Conservation (phyloP, 1,140 invertebrate genomes). For the Zaprionus lachaisei region DNA sequence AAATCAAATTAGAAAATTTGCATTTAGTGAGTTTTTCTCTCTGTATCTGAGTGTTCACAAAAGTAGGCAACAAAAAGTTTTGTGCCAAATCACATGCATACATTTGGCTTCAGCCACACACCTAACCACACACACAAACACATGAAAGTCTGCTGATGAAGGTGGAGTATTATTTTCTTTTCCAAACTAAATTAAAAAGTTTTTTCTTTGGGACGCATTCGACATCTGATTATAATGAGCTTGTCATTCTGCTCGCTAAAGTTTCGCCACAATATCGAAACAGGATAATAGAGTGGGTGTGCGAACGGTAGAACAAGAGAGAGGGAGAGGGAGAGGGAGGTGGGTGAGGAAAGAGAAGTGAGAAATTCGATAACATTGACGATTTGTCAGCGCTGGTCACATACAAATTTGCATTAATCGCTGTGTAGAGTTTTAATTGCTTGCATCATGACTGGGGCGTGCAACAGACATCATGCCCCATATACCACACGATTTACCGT, state of each 20-base stretch:
- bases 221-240: slow-evolving; percentile 63
- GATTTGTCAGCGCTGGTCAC: slow-evolving; percentile 26
- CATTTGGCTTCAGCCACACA: slow-evolving; percentile 28
- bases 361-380: slow-evolving; percentile 21
- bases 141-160: slow-evolving; percentile 42
- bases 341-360: not conserved
- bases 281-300: not conserved
- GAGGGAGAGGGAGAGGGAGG: not conserved
- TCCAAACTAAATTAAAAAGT: slow-evolving; percentile 76
- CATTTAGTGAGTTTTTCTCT: slow-evolving; percentile 52
- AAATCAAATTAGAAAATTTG: slow-evolving; percentile 78
- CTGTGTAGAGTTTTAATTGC: slow-evolving; percentile 41
- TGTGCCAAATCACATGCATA: slow-evolving; percentile 59
- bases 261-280: slow-evolving; percentile 7
- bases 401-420: slow-evolving; percentile 41
- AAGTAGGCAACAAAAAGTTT: slow-evolving; percentile 69
- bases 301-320: not conserved
- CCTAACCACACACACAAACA: not conserved
- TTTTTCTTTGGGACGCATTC: slow-evolving; percentile 37
- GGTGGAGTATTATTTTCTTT: slow-evolving; percentile 69
- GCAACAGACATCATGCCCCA: not conserved
- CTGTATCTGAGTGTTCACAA: slow-evolving; percentile 51
- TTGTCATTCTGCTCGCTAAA: slow-evolving; percentile 53
- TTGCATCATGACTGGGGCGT: slow-evolving; percentile 15
- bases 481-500: slow-evolving; percentile 18